Conservation (phyloP, 1,140 invertebrate species). For the Macrostomum lignano region DNA sequence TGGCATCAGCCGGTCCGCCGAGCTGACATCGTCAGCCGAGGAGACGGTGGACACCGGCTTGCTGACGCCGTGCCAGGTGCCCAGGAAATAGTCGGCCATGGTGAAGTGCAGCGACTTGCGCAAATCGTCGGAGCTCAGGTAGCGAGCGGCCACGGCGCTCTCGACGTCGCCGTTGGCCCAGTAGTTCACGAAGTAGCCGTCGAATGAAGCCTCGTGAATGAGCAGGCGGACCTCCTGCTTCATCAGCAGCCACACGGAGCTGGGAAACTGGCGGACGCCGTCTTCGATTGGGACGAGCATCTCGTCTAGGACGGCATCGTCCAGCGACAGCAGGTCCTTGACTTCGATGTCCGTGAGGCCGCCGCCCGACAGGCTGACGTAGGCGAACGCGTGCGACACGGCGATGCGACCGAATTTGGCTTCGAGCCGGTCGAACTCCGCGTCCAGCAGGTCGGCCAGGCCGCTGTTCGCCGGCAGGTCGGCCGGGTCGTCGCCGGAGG, state of each 20-base stretch:
- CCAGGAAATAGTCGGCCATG: conserved; percentile 19
- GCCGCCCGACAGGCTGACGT: conserved; percentile 27
- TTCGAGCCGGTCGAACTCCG: no score
- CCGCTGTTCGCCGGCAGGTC: no score
- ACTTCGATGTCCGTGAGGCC: conserved; percentile 23
- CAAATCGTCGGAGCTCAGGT: conserved; percentile 9
- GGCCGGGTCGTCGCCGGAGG: no score
- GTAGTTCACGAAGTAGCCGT: conserved; percentile 14
- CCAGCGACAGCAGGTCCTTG: conserved; percentile 19
- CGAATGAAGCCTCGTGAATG: conserved; percentile 11
- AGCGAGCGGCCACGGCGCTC: conserved; percentile 10
- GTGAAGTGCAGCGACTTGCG: conserved; percentile 12
- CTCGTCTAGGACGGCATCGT: conserved; percentile 17
- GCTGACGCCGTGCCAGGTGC: no score
- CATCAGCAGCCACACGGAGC: neutral
- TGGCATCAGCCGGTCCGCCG: neutral
- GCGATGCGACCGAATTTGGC: conserved; percentile 13
- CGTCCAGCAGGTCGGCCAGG: no score
- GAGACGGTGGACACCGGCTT: no score
- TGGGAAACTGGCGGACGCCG: neutral
- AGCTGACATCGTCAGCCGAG: no score
- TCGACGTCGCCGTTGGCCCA: conserved; percentile 12
- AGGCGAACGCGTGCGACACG: conserved; percentile 41
- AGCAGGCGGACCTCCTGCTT: conserved; percentile 5
- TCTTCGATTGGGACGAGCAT: conserved; percentile 7